phyloP scores from a whole-genome alignment of 1,140 invertebrate species.

The Fopius arisanus region DNA sequence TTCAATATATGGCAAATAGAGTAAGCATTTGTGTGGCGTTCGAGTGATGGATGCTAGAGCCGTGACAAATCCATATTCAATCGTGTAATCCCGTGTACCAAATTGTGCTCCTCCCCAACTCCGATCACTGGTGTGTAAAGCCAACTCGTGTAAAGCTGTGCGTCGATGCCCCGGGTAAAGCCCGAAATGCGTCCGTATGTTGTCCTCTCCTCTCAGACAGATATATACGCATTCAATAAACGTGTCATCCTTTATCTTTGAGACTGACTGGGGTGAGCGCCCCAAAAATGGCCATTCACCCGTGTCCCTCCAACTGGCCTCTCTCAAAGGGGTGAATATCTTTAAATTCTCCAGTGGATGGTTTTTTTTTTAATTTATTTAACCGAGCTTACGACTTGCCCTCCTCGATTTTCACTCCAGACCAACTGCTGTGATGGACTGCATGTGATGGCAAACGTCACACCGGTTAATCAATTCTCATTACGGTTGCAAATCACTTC shows the following conservation, averaged over 20 bases:
- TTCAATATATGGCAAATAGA: slow-evolving; percentile 12
- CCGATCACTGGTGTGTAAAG: slow-evolving; percentile 30
- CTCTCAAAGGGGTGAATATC: slow-evolving; percentile 36
- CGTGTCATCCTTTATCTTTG: slow-evolving; percentile 21
- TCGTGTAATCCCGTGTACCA: slow-evolving; percentile 31
- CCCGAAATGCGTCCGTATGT: slow-evolving; percentile 4
- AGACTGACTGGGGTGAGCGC: slow-evolving; percentile 19
- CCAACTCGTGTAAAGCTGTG: slow-evolving; percentile 23
- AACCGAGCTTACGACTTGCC: not conserved
- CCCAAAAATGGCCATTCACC: slow-evolving; percentile 36
- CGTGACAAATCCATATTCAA: slow-evolving; percentile 34
- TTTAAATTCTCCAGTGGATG: slow-evolving; percentile 14
- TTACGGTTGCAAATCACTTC: not conserved
- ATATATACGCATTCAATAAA: slow-evolving; percentile 21
- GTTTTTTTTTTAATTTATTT: slow-evolving; percentile 14
- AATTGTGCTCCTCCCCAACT: slow-evolving; percentile 13
- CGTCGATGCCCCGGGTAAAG: not conserved
- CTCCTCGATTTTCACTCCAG: not conserved
- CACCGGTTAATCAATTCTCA: not conserved
- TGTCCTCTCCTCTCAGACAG: slow-evolving; percentile 15
- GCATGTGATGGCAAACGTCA: not conserved
- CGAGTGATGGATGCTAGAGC: slow-evolving; percentile 11
- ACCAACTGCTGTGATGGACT: not conserved
- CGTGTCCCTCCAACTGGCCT: slow-evolving; percentile 23
- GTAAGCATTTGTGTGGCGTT: slow-evolving; percentile 7